Evolutionary conservation across 2,797 vertebrate genomes (phyloP).

Genomic region (Bryconaethiops microstoma): DNA sequence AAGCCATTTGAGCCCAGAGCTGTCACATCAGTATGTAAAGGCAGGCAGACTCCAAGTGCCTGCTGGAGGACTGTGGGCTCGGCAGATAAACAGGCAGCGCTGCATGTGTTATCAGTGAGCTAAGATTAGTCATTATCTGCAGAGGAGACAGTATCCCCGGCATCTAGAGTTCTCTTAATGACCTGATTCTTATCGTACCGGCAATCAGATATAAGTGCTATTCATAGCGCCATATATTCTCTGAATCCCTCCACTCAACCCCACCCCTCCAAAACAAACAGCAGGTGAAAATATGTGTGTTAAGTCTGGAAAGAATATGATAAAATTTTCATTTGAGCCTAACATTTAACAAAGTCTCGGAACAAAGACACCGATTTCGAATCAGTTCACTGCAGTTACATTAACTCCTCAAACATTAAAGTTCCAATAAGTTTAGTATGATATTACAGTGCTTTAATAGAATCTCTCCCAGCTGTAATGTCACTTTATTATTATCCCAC

Average conservation of each 20-base stretch:
- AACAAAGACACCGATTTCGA: background rate
- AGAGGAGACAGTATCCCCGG: constrained; percentile 44
- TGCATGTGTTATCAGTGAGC: constrained; percentile 40
- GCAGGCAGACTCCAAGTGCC: constrained; percentile 27
- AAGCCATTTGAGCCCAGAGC: constrained; percentile 35
- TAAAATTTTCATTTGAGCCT: background rate
- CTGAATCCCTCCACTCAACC: constrained; percentile 5
- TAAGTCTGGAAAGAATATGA: background rate
- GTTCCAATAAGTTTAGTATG: background rate
- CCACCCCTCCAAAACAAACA: constrained; percentile 1
- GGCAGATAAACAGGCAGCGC: constrained; percentile 45
- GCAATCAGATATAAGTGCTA: constrained; percentile 49
- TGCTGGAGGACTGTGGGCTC: constrained; percentile 45
- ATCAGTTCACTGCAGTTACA: background rate
- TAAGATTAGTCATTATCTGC: constrained; percentile 52
- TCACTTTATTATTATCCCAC: constrained; percentile 37
- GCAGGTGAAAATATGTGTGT: background rate
- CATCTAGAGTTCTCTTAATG: constrained; percentile 49
- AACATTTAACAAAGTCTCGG: background rate
- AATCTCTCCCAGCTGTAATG: constrained; percentile 30
- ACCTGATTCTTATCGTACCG: constrained; percentile 49
- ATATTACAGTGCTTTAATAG: constrained; percentile 34
- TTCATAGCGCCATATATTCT: constrained; percentile 15
- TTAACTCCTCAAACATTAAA: background rate
- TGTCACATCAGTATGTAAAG: constrained; percentile 33